phyloP scores from a whole-genome alignment of 2,113 vertebrate genomes.

The Myrmecobius fasciatus region DNA sequence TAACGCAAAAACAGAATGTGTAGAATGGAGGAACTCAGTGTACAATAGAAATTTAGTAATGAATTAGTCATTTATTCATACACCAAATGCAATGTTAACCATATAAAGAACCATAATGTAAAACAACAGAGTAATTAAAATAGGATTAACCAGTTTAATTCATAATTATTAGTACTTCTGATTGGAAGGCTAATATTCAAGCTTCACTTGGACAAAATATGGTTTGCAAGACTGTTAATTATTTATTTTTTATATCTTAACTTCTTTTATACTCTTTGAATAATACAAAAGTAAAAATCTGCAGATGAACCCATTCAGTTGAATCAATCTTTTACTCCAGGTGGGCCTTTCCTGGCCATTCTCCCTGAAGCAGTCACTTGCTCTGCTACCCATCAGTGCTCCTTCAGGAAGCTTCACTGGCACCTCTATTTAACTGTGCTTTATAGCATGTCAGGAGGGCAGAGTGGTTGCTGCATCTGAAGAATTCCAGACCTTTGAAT shows the following conservation, averaged over 20 bases:
- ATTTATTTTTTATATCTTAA: background rate
- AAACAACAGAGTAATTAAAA: background rate
- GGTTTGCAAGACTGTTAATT: background rate
- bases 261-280: background rate
- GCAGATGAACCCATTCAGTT: background rate
- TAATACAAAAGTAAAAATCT: background rate
- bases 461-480: background rate
- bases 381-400: background rate
- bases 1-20: background rate
- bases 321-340: background rate
- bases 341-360: background rate
- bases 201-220: background rate
- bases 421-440: background rate
- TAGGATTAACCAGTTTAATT: background rate
- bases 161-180: background rate
- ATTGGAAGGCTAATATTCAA: background rate
- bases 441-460: background rate
- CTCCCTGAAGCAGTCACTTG: background rate
- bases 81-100: background rate
- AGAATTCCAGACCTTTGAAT: background rate
- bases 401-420: background rate
- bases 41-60: background rate
- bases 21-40: background rate
- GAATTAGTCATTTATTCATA: background rate
- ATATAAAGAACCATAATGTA: background rate